Base-by-base conservation (phyloP, 1,140 invertebrate species). In the Camponotus pennsylvanicus region DNA sequence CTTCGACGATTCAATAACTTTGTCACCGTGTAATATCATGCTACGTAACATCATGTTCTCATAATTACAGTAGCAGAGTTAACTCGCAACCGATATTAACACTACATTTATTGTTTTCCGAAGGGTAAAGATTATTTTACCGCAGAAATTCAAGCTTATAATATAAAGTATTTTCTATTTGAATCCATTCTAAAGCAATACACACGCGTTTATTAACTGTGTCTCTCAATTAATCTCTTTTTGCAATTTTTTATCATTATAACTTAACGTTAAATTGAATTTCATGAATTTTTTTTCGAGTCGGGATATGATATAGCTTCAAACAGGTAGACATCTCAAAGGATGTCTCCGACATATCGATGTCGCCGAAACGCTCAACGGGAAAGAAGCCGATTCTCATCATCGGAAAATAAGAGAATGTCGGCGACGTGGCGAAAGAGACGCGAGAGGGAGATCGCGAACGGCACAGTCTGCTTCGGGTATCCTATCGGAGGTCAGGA, bases 401-500 rank as follows among this genome's bases (percentile, higher is more conserved):
- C 79, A 83, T 83, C 79, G 79, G 79, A 83, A 83, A 83, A 83
- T 83, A 83, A 83, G 79, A 49, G 79, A 75, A 83, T 40, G 52
- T 45, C 63, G 27, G 61, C 34, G 42, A 18, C 79, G 79, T 9
- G 40, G 40, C 55, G 69, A 77, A 78, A 66, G 73, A 78, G 82
- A 11, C 59, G 73, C 82, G 45, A 21, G 61, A 15, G 27, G 40
- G 67, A 45, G 67, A 42, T 42, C 79, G 79, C 69, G 55, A 63
- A 75, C 67, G 69, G 55, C 42, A 69, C 67, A 82, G 27, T 84
- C 88, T 87, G 89, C 83, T 82, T 82, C 37, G 83, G 75, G 75
- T 70, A 55, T 85, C 49, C 69, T 67, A 57, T 59, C 87, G 84
- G 80, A 90, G 90, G 85, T 90, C 87, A 90, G 88, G 94, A 95